These are phyloP conservation scores for Corythaeola cristata DNA, from an alignment of 2,113 vertebrate genomes.

Conservation along the genomic window DNA sequence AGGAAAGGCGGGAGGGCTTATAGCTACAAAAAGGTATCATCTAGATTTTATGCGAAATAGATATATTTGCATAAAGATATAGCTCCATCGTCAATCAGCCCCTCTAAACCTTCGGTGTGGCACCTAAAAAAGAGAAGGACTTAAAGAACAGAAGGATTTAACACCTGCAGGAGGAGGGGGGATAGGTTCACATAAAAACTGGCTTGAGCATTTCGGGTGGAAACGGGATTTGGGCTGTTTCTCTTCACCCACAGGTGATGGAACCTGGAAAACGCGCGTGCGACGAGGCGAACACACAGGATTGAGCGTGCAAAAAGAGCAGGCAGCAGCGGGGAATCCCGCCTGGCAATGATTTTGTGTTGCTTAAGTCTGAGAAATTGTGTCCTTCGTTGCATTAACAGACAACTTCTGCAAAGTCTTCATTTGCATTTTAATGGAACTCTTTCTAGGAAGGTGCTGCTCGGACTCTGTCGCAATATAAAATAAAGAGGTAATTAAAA, in stretches of 20 bases:
- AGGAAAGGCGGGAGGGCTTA: neutral
- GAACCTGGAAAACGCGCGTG: fast-evolving
- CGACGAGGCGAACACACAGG: fast-evolving
- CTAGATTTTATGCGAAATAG: neutral
- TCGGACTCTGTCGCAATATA: neutral
- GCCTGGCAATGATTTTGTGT: fast-evolving
- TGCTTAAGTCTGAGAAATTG: neutral
- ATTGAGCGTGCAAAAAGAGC: neutral
- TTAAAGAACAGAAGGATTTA: neutral
- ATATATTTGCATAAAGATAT: neutral
- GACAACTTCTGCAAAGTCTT: conserved; percentile 25
- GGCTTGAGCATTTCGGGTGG: fast-evolving
- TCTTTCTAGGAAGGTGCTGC: conserved; percentile 52
- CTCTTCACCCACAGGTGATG: neutral
- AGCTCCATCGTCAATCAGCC: neutral
- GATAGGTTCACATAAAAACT: fast-evolving
- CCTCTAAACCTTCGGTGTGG: neutral
- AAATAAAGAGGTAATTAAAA: conserved; percentile 35
- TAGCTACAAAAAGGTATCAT: neutral
- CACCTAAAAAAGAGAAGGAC: neutral
- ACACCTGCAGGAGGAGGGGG: fast-evolving
- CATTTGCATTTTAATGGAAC: conserved; percentile 59
- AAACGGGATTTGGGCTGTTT: neutral
- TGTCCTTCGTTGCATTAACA: neutral
- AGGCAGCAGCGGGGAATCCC: neutral